Evolutionary conservation across 2,888 invertebrate species (phyloP).

Genomic region (Lycaena phlaeas): DNA sequence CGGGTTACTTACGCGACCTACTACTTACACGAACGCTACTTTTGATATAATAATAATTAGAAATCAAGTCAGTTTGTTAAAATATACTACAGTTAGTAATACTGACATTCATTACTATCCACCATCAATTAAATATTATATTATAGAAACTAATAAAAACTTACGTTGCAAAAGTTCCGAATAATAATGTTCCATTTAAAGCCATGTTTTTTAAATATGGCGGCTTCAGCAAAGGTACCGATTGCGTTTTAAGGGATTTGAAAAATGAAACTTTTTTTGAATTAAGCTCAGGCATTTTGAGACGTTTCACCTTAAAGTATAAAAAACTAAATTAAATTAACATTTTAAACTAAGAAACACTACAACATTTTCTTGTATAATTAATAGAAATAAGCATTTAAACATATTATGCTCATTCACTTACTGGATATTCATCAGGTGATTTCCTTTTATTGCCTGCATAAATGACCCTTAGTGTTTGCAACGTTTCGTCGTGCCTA

Average conservation of each 20-base stretch:
- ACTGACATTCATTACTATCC: no score
- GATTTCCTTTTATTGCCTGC: constrained; percentile 49
- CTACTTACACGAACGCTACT: no score
- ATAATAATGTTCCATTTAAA: constrained; percentile 71
- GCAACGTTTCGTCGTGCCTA: constrained; percentile 73
- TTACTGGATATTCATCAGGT: constrained; percentile 63
- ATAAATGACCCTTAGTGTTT: constrained; percentile 75
- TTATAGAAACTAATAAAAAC: constrained; percentile 25
- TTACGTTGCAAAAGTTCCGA: constrained; percentile 78
- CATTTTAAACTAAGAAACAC: no score
- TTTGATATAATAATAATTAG: no score
- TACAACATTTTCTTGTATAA: no score
- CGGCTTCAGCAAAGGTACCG: constrained; percentile 61
- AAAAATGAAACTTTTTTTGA: constrained; percentile 34
- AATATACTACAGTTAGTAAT: no score
- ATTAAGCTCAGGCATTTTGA: constrained; percentile 28
- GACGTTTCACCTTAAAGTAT: constrained; percentile 41
- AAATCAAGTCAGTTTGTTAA: background rate
- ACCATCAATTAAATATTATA: no score
- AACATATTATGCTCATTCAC: no score
- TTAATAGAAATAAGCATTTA: no score
- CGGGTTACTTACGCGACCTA: no score
- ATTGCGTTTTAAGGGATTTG: constrained; percentile 62
- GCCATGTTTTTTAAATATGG: constrained; percentile 68
- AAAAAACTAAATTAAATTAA: no score